Evolutionary conservation across 2,888 invertebrate species (phyloP), one percentile per base, ranked within the genome.

Genomic region (Andrena minutula): DNA sequence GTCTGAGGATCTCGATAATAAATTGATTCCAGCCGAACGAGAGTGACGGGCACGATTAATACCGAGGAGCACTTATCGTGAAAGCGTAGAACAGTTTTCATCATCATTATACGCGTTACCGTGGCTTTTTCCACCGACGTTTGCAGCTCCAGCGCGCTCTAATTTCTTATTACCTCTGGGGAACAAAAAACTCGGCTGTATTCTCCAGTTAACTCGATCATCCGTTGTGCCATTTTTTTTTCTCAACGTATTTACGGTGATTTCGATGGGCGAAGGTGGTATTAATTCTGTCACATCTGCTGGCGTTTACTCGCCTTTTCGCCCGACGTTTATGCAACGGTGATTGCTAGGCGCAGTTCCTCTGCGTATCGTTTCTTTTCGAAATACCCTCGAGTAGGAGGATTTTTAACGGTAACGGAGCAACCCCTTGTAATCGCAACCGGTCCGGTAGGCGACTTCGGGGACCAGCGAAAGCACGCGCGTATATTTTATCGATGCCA

Each of bases 21-120:
- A 86, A 86, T 85, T 76, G 76, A 84, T 69, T 72, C 56, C 72
- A 66, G 32, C 63, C 60, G 84, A 79, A 86, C 79, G 84, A 79
- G 75, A 71, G 56, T 58, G 75, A 61, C 68, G 41, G 73, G 70
- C 63, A 66, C 66, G 84, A 86, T 86, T 86, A 84, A 86, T 86
- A 66, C 76, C 53, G 49, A 30, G 41, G 65, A 75, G 77, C 68
- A 82, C 86, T 86, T 86, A 82, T 79, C 84, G 86, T 61, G 70
- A 73, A 84, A 82, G 77, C 73, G 84, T 73, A 63, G 79, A 86
- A 74, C 68, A 63, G 74, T 83, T 83, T 76, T 70, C 79, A 79
- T 70, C 70, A 58, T 77, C 70, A 16, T 69, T 76, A 53, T 47
- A 51, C 64, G 30, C 28, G 20, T 28, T 32, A 7, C 51, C 32